A percentile compares a stretch with the other conserved stretches of the same genome.
Conservation (phyloP, 2,797 vertebrate genomes). For the Enteromius trimaculatus region DNA sequence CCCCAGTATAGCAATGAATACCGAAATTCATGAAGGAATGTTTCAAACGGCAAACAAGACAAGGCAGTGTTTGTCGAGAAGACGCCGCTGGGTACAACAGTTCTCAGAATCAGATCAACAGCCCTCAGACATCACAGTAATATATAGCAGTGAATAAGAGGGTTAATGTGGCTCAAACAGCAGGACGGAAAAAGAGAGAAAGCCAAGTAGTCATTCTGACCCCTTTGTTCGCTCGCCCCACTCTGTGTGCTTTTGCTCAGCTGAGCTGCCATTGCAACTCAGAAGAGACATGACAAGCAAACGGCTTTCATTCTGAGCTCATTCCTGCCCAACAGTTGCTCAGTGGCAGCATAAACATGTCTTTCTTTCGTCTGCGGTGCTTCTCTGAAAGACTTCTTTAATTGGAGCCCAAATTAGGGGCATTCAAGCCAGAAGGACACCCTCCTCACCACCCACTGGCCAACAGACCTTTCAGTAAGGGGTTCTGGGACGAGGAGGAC, state of each 20-base stretch:
- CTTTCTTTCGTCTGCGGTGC: slow-evolving; percentile 76
- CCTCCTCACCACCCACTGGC: slow-evolving; percentile 52
- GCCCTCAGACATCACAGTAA: slow-evolving; percentile 27
- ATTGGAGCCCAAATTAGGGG: slow-evolving; percentile 75
- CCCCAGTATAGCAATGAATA: slow-evolving; percentile 42
- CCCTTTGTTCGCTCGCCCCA: slow-evolving; percentile 13
- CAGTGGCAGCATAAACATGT: slow-evolving; percentile 78
- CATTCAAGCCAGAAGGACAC: slow-evolving; percentile 52
- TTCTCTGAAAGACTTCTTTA: slow-evolving; percentile 80
- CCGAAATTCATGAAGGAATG: slow-evolving; percentile 47
- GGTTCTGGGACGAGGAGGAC: slow-evolving; percentile 69
- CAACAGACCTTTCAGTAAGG: slow-evolving; percentile 66
- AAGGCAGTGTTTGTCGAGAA: slow-evolving; percentile 52
- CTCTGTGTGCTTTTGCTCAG: slow-evolving; percentile 46
- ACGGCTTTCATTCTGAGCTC: slow-evolving; percentile 68
- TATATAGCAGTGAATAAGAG: slow-evolving; percentile 35
- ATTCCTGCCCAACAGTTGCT: slow-evolving; percentile 57
- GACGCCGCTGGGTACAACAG: slow-evolving; percentile 37
- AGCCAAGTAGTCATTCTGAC: slow-evolving; percentile 35
- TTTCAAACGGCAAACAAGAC: slow-evolving; percentile 39
- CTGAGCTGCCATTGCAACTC: slow-evolving; percentile 66
- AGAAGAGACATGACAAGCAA: slow-evolving; percentile 68
- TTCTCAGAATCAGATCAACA: slow-evolving; percentile 45
- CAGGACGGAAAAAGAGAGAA: slow-evolving; percentile 18
- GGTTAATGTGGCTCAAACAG: slow-evolving; percentile 34